These are phyloP conservation scores for Cheirogaleus major DNA, from an alignment of 2,797 vertebrate genomes.

Conservation along the genomic window DNA sequence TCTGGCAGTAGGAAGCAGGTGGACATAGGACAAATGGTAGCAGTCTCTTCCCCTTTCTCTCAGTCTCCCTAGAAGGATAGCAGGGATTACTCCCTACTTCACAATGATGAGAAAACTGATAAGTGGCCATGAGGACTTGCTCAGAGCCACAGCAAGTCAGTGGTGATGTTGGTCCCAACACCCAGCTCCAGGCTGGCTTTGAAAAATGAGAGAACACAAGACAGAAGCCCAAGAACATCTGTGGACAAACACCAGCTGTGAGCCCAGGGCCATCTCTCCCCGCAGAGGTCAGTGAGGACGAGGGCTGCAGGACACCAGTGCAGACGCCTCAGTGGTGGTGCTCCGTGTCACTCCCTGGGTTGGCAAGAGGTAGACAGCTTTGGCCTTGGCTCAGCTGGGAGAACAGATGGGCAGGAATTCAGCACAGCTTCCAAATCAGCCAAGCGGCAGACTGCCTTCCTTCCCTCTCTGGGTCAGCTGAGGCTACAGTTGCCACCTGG, in stretches of 20 bases:
- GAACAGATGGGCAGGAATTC: constrained; percentile 82
- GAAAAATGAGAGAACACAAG: neutral
- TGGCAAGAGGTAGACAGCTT: neutral
- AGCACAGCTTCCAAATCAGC: constrained; percentile 74
- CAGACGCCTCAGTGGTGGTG: neutral
- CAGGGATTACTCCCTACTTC: neutral
- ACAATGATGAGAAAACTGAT: neutral
- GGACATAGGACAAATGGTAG: rapidly evolving
- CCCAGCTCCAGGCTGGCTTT: neutral
- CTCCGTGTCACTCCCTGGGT: neutral
- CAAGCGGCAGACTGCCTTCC: constrained; percentile 77
- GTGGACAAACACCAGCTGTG: neutral
- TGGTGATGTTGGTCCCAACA: neutral
- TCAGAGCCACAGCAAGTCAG: neutral
- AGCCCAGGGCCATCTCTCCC: neutral
- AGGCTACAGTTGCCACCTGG: neutral
- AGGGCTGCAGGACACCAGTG: neutral
- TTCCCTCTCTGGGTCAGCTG: constrained; percentile 62
- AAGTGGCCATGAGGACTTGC: neutral
- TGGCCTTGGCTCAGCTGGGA: constrained; percentile 75
- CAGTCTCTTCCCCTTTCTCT: neutral
- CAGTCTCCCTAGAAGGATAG: neutral
- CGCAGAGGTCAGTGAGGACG: neutral
- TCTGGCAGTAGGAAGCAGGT: neutral
- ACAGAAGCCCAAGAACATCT: neutral